A percentile compares a stretch with the other conserved stretches of the same genome.
These are phyloP conservation scores for Cricetomys ansorgei DNA, from an alignment of 2,113 vertebrate genomes.

Conservation along the genomic window DNA sequence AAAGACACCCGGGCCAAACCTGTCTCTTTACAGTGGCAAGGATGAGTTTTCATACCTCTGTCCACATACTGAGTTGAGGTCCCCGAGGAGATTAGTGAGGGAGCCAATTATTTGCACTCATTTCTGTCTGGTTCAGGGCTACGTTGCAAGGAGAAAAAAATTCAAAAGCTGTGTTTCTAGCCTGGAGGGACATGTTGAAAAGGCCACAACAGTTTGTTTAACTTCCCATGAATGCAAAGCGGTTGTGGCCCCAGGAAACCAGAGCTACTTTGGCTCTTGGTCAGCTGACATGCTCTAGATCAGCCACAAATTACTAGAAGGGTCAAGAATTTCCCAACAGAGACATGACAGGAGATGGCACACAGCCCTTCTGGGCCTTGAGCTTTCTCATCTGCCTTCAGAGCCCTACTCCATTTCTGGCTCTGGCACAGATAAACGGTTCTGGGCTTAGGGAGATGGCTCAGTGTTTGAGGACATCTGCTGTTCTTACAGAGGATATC, in stretches of 20 bases:
- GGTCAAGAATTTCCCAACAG: constrained; percentile 51
- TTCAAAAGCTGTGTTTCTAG: not conserved
- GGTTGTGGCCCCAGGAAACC: constrained; percentile 67
- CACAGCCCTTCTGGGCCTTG: not conserved
- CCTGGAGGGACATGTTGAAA: not conserved
- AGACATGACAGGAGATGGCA: not conserved
- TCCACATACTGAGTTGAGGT: not conserved
- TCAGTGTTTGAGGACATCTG: not conserved
- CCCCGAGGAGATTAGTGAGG: not conserved
- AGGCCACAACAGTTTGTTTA: not conserved
- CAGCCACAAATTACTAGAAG: constrained; percentile 65
- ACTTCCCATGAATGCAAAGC: not conserved
- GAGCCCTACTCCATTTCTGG: not conserved
- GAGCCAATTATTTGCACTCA: not conserved
- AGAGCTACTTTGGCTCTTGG: constrained; percentile 48
- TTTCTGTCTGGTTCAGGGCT: not conserved
- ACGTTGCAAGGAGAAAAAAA: not conserved
- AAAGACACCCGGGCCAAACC: not conserved
- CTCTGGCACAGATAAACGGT: not conserved
- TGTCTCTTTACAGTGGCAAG: not conserved
- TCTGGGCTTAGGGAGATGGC: not conserved
- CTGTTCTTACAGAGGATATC: not conserved
- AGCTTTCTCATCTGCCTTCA: not conserved
- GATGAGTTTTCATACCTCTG: not conserved
- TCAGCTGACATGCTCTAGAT: constrained; percentile 20